A percentile compares a stretch with the other conserved stretches of the same genome.
phyloP scores from a whole-genome alignment of 2,797 vertebrate genomes.

The Danionella dracula region DNA sequence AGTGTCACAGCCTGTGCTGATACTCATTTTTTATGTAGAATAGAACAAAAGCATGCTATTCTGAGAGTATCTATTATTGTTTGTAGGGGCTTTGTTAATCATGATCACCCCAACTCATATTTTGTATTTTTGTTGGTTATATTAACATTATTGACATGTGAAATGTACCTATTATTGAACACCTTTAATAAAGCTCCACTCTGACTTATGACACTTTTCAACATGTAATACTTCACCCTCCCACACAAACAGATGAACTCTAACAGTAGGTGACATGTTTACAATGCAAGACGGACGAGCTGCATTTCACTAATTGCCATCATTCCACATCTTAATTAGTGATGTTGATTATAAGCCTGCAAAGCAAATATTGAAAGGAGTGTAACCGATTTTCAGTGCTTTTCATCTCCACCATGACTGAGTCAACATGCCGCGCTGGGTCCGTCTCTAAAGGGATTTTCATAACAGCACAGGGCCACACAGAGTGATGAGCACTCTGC shows the following conservation, averaged over 20 bases:
- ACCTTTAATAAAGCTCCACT: no score
- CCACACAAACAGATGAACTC: background rate
- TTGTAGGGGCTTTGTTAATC: no score
- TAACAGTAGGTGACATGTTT: conserved; percentile 3
- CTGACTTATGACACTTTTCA: background rate
- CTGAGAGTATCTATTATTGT: no score
- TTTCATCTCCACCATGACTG: conserved; percentile 32
- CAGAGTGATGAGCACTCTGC: conserved; percentile 52
- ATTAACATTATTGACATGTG: no score
- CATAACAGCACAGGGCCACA: conserved; percentile 55
- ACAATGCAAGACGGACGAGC: background rate
- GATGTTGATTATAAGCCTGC: conserved; percentile 10
- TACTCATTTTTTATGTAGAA: no score
- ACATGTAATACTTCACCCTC: background rate
- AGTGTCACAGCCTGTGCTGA: no score
- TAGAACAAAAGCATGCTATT: no score
- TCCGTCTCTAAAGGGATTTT: conserved; percentile 41
- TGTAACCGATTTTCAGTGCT: background rate
- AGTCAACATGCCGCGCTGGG: conserved; percentile 30
- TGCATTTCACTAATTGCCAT: conserved; percentile 2
- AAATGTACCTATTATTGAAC: no score
- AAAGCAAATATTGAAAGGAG: conserved; percentile 29
- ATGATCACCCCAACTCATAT: no score
- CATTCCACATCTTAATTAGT: conserved; percentile 22
- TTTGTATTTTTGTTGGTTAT: no score